Base-by-base conservation (phyloP, 2,113 vertebrate genomes). In the Lepidothrix coronata region DNA sequence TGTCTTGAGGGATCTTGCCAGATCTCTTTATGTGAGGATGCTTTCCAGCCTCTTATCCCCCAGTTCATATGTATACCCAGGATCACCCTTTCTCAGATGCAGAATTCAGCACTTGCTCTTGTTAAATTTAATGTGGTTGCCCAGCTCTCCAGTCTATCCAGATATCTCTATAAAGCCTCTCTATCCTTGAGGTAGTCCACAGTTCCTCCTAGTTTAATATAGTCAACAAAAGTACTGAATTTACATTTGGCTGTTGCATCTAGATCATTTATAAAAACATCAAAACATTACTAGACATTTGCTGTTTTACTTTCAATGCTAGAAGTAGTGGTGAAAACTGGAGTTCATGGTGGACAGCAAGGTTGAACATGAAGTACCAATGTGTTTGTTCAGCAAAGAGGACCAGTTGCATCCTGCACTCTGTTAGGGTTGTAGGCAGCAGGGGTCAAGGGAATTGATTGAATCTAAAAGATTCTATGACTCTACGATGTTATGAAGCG, bases 1-100 rank as follows among this genome's bases (percentile, higher is more conserved):
- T 33, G 5, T 33, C 33, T 33, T 3, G 18, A 66, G 22, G 43
- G 33, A 37, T 58, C 12, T 58, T 58, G 6, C 25, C 27, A 9
- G 4, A 57, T 48, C 8, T 78, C 35, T 61, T 70, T 30, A 17
- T 22, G 3, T 2, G 3, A 33, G 5, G 5, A 5, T 78, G 15
- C 11, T 52, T 11, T 66, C 10, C 33, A 65, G 33, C 5, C 7
- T 68, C 41, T 82, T 2, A 1, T 57, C 7, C 12, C 17, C 7
- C 8, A 23, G 0, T 48, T 83, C 62, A 14, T 75, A n/a, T 0
- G 0, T 49, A 8, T n/a, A 73, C 3, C 30, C 27, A 57, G 23
- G 23, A 43, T 44, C 71, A 19, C 15, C 1, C 33, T 4, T 5
- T 67, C 27, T 46, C 17, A 67, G 27, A 6, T 44, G 8, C 9